Evolutionary conservation across 2,113 vertebrate genomes (phyloP).

Genomic region (Scomber colias): DNA sequence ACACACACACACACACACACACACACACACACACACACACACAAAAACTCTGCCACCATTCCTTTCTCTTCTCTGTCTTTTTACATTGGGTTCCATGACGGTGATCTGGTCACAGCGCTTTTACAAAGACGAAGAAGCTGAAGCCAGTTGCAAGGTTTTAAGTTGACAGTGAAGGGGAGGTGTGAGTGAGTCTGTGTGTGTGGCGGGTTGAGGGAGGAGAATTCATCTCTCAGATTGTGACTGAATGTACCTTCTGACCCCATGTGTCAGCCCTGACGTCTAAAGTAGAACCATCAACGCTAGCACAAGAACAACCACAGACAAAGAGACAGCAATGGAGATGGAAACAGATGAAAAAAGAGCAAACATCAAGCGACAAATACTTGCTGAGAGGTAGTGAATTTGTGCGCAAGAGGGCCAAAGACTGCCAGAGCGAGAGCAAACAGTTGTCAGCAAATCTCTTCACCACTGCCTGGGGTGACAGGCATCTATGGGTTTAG

Average conservation of each 20-base stretch:
- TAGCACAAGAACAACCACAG: not conserved
- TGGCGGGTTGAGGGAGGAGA: slow-evolving; percentile 23
- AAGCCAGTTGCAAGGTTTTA: slow-evolving; percentile 64
- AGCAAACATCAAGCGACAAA: slow-evolving; percentile 24
- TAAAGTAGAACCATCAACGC: slow-evolving; percentile 2
- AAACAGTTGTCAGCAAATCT: slow-evolving; percentile 59
- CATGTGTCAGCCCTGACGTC: slow-evolving; percentile 32
- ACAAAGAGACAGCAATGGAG: not conserved
- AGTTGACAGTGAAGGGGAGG: slow-evolving; percentile 52
- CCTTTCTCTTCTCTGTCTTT: slow-evolving; percentile 82
- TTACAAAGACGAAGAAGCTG: slow-evolving; percentile 72
- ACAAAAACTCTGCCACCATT: slow-evolving; percentile 28
- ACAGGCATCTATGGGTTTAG: slow-evolving; percentile 61
- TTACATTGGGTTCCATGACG: slow-evolving; percentile 79
- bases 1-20: not conserved
- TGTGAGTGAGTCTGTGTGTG: slow-evolving; percentile 30
- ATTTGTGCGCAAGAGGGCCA: slow-evolving; percentile 16
- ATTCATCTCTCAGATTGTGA: slow-evolving; percentile 53
- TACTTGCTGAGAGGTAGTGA: not conserved
- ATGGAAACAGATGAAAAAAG: slow-evolving; percentile 18
- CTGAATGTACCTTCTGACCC: slow-evolving; percentile 65
- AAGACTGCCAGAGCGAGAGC: slow-evolving; percentile 26
- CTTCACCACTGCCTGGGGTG: slow-evolving; percentile 35
- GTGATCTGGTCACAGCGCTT: slow-evolving; percentile 78
- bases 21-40: slow-evolving; percentile 23